phyloP scores from a whole-genome alignment of 64 coral and sea anemone species.

The Pachyseris speciosa region DNA sequence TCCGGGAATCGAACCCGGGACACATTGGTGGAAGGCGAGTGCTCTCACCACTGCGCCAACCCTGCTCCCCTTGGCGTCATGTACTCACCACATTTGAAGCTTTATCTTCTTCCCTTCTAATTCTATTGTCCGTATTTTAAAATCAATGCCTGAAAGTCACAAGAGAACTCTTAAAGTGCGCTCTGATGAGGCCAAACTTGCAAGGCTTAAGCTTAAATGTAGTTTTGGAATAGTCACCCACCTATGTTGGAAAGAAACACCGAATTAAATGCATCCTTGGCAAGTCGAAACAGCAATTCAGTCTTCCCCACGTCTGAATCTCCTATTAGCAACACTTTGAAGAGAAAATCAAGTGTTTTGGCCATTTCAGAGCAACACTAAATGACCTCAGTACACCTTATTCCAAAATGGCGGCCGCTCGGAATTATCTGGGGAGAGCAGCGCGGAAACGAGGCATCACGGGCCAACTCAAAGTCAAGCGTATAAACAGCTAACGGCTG shows the following conservation, averaged over 20 bases:
- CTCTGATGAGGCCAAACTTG: background rate
- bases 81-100: conserved; percentile 99
- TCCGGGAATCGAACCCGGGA: too few species aligned
- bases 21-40: too few species aligned
- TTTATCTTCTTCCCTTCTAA: conserved; percentile 99
- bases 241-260: conserved; percentile 99
- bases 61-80: too few species aligned
- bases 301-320: conserved; percentile 99
- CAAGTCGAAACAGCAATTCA: conserved; percentile 93
- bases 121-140: conserved; percentile 99
- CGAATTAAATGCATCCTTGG: conserved; percentile 98
- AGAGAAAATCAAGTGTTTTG: conserved; percentile 99
- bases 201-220: background rate
- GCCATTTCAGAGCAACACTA: conserved; percentile 89
- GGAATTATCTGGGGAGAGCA: too few species aligned
- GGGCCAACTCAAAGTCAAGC: too few species aligned
- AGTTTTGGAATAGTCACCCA: conserved; percentile 27
- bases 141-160: conserved; percentile 91
- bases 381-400: background rate
- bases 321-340: conserved; percentile 96
- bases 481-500: too few species aligned
- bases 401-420: too few species aligned
- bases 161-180: conserved; percentile 15
- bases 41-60: too few species aligned
- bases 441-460: too few species aligned